Evolutionary conservation across 2,797 vertebrate genomes (phyloP).

Genomic region (Falco berigora): DNA sequence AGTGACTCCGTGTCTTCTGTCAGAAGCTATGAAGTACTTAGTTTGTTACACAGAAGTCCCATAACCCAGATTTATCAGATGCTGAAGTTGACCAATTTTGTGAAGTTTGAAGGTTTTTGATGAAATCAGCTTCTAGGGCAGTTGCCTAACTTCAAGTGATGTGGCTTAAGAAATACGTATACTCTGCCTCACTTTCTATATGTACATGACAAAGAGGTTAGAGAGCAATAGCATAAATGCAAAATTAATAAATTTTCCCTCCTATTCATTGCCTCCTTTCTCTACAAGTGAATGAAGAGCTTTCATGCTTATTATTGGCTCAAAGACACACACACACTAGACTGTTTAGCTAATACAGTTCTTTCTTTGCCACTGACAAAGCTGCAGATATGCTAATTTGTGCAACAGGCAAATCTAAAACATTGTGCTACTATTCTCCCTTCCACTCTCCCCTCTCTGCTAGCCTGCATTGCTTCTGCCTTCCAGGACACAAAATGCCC

Average conservation of each 20-base stretch:
- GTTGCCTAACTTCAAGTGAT: background rate
- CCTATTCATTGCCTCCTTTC: background rate
- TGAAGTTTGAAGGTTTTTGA: background rate
- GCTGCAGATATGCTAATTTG: background rate
- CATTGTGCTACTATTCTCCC: rapidly evolving
- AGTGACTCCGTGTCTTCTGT: background rate
- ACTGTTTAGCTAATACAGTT: background rate
- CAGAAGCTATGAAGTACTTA: background rate
- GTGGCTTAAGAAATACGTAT: background rate
- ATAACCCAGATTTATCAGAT: no score
- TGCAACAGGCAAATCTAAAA: background rate
- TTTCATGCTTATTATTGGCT: background rate
- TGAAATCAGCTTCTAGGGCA: background rate
- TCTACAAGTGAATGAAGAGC: background rate
- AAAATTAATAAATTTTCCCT: background rate
- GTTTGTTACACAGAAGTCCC: background rate
- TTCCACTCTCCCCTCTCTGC: background rate
- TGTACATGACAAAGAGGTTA: no score
- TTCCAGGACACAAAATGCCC: background rate
- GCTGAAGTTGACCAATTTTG: background rate
- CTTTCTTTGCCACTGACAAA: background rate
- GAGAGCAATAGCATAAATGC: background rate
- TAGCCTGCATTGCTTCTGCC: background rate
- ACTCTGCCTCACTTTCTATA: background rate
- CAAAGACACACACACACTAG: background rate